Evolutionary conservation across 2,888 invertebrate species (phyloP), one percentile per base, ranked within the genome.

Genomic region (Cosmia pyralina): DNA sequence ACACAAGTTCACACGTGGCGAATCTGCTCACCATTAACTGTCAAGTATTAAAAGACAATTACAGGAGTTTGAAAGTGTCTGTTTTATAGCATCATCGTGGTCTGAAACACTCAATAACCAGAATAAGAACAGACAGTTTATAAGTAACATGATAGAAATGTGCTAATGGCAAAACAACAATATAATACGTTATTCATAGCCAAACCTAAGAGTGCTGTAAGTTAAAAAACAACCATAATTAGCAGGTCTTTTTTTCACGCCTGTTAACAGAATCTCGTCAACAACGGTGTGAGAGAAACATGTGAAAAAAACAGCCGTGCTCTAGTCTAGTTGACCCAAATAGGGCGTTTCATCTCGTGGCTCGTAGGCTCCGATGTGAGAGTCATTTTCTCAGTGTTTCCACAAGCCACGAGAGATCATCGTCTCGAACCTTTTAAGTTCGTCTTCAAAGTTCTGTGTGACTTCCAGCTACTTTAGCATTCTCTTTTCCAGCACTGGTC

Each of bases 251-350:
- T 82, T 28, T 82, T 86, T 76, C 75, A 81, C 75, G 69, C 73
- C 69, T 78, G 72, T 75, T 82, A 82, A 85, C 80, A 84, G 79
- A 76, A 79, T 79, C 73, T 76, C 79, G 72, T 83, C 77, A 82
- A 79, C 79, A 75, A 79, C 75, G 79, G 78, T 75, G 80, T 72
- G 77, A 81, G 81, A 76, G 78, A 71, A 83, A 82, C 79, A 86
- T 85, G 87, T 83, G 81, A 85, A 85, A 88, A 86, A 87, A 87
- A 82, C 83, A 83, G 70, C 78, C 83, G 85, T 86, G 85, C 80
- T 84, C 85, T 78, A 82, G 88, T 88, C 75, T 86, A 89, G 91
- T 90, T 93, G 94, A 93, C 93, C 94, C 85, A 92, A 89, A 93
- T 93, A 90, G 75, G 85, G 81, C 77, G 85, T 88, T 91, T 87